Evolutionary conservation across 2,888 invertebrate species (phyloP), one percentile per base, ranked within the genome.

Genomic region (Euzophera pinguis): DNA sequence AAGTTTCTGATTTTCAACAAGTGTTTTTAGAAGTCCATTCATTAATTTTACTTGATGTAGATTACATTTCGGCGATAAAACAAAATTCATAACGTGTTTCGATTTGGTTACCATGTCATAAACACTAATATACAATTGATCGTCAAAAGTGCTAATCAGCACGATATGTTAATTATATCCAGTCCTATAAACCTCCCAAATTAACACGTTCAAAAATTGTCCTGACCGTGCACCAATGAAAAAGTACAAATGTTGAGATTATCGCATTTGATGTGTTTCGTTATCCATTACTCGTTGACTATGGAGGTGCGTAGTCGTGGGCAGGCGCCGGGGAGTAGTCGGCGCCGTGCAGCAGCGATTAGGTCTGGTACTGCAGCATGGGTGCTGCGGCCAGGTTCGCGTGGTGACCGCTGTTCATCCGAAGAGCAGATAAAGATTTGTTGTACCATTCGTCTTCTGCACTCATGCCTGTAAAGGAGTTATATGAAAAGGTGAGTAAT

Each of bases 361-460:
- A 97, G 95, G 97, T 97, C 91, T 99, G 98, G 91, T 99, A 99
- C 81, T 98, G 98, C 65, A 99, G 92, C 96, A 99, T 98, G 54
- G 98, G 98, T 68, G 98, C 97, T 58, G 98, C 97, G 54, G 97
- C 95, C 74, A 98, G 93, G 91, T 98, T 98, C 65, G 98, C 97
- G 88, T 98, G 97, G 86, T 98, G 97, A 51, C 97, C 96, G 75
- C 96, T 95, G 92, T 98, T 98, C 98, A 99, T 99, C 83, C 98
- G 94, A 69, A 99, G 92, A 52, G 98, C 98, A 56, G 98, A 98
- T 74, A 99, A 92, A 74, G 98, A 98, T 91, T 98, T 98, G 92
- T 98, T 99, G 93, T 99, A 99, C 98, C 98, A 99, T 88, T 98
- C 98, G 82, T 96, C 98, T 81, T 97, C 97, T 47, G 96, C 95